Evolutionary conservation across 2,113 vertebrate species (phyloP), one percentile per base, ranked within the genome.

Genomic region (Muscicapa adusta): DNA sequence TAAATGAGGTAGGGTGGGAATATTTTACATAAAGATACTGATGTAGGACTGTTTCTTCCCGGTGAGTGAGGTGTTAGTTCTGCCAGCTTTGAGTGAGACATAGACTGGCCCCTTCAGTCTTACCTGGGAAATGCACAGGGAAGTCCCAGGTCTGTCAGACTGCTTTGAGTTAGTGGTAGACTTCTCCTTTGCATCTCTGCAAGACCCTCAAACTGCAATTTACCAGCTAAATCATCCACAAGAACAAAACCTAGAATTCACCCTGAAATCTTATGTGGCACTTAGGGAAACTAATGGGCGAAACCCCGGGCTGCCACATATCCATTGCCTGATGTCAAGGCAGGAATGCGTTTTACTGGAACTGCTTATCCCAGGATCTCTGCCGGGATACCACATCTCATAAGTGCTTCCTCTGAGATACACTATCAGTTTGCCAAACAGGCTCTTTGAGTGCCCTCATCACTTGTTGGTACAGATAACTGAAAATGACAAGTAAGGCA

Each of bases 331-430:
- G 16, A 18, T 43, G 31, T 77, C 60, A 81, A 60, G 38, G 18
- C 0, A 0, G 10, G 24, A 31, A 62, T 48, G 12, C 0, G 4
- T 36, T 92, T 91, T 81, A 72, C 86, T 57, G 66, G 48, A 77
- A 89, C 48, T 61, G 48, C 76, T 92, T 92, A 85, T 85, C 84
- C 48, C 57, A 34, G 18, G 31, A 89, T 89, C 74, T 92, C 67
- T 80, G 16, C 51, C 1, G 24, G 79, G 38, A 86, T 53, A 43
- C 42, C 0, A 10, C 48, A 78, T 94, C 76, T 96, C 12, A 2
- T 62, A 84, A 92, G 73, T 51, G 83, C 83, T 94, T 96, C 79
- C 88, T 94, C 86, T 74, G 67, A 92, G 85, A 88, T 80, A 87
- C 0, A 0, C 56, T 77, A 92, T 91, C 91, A 84, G 63, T 74